Evolutionary conservation across 2,797 vertebrate species (phyloP).

Genomic region (Oophaga sylvatica): DNA sequence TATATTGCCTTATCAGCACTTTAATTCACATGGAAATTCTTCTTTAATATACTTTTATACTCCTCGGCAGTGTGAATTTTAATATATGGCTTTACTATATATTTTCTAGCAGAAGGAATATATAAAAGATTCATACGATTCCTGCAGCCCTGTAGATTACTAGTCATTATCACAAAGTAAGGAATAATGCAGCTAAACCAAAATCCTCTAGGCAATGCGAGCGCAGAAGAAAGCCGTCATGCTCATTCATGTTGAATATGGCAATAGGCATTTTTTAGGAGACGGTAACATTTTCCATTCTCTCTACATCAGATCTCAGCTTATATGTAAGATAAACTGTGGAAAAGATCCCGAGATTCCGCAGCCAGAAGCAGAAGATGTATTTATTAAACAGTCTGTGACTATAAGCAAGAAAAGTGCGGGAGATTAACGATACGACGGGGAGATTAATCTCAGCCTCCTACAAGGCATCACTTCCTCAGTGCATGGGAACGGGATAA

Average conservation of each 20-base stretch:
- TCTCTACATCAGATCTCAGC: conserved; percentile 11
- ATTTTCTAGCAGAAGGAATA: conserved; percentile 5
- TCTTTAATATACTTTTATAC: neutral
- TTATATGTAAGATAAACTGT: conserved; percentile 50
- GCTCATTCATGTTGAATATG: conserved; percentile 30
- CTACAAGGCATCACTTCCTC: neutral
- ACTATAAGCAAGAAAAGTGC: conserved; percentile 11
- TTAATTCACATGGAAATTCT: neutral
- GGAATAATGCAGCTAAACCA: neutral
- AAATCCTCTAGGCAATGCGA: conserved; percentile 21
- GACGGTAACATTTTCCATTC: conserved; percentile 49
- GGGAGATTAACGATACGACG: conserved; percentile 35
- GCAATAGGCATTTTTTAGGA: neutral
- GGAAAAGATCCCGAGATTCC: neutral
- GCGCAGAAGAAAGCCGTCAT: conserved; percentile 7
- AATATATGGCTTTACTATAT: conserved; percentile 31
- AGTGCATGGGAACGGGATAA: neutral
- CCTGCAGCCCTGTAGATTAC: neutral
- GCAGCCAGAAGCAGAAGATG: conserved; percentile 28
- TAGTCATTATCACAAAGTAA: conserved; percentile 30
- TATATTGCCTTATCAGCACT: neutral
- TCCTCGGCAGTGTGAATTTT: neutral
- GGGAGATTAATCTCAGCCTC: neutral
- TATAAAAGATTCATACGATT: conserved; percentile 31
- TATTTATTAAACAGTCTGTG: conserved; percentile 49